Evolutionary conservation across 2,888 invertebrate species (phyloP).

Genomic region (Pollenia griseotomentosa): DNA sequence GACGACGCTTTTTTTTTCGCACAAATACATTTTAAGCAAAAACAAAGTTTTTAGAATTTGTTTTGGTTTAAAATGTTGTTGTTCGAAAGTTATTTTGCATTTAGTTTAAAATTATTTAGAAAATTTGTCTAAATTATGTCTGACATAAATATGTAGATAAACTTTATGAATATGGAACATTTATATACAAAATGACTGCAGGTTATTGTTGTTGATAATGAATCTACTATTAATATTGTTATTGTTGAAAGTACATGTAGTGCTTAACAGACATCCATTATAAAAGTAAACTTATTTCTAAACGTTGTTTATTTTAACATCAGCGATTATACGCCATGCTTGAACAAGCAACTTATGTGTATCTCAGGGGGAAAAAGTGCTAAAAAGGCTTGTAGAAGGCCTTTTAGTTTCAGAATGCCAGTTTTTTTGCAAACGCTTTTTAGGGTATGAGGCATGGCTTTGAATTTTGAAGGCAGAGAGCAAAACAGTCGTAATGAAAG

Average conservation of each 20-base stretch:
- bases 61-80: too few relatives aligned
- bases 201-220: conserved; percentile 46
- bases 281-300: conserved; percentile 74
- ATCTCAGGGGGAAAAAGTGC: background rate
- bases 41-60: too few relatives aligned
- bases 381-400: background rate
- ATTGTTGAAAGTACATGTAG: conserved; percentile 48
- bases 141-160: background rate
- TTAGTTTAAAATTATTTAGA: too few relatives aligned
- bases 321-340: conserved; percentile 74
- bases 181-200: conserved; percentile 42
- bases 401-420: background rate
- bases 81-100: too few relatives aligned
- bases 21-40: too few relatives aligned
- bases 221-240: background rate
- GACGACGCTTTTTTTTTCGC: too few relatives aligned
- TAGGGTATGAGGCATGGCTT: too few relatives aligned
- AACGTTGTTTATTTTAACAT: conserved; percentile 74
- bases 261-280: conserved; percentile 74
- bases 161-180: background rate
- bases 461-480: too few relatives aligned
- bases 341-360: conserved; percentile 43
- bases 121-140: too few relatives aligned
- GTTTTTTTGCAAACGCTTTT: too few relatives aligned
- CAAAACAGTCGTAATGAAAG: too few relatives aligned